Base-by-base conservation (phyloP, 2,888 invertebrate species). In the Orthosia incerta region DNA sequence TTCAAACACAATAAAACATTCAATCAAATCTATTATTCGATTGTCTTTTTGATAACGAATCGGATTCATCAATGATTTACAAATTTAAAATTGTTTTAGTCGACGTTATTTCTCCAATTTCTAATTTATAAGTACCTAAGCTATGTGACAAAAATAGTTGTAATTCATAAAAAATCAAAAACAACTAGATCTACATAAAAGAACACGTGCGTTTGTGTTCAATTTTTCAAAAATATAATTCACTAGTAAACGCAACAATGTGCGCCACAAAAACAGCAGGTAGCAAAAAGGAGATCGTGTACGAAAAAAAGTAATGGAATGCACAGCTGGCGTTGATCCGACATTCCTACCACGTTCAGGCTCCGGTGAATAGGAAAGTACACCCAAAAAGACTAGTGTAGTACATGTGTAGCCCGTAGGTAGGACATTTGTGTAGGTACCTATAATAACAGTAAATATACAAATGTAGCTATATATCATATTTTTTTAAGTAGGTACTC, bases 281-380 rank as follows among this genome's bases (percentile, higher is more conserved):
- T 96, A 96, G 94, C 94, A 91, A 94, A 94, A 94, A 93, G 89
- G 80, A 89, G 91, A 92, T 88, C 88, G 89, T 88, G 81, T 85
- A 83, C 79, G 82, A 89, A 91, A 92, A 94, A 94, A 92, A 88
- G 83, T 86, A 84, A 85, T 89, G 95, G 95, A 96, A 96, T 96
- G 95, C 94, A 93, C 96, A 96, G 94, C 95, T 96, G 96, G 94
- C 90, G 93, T 90, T 90, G 93, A 91, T 94, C 94, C 93, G 93
- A 94, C 94, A 94, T 95, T 94, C 94, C 89, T 78, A 13, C 76
- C 76, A 75, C 88, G 85, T 86, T 83, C 87, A 83, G 82, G 83
- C 86, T 86, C 86, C 78, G 74, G 78, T 85, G 75, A 87, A 90
- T 88, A 91, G 90, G 88, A 90, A 89, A 85, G 71, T 83, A 78